Base-by-base conservation (phyloP, 2,888 invertebrate genomes). In the Melieria omissa region DNA sequence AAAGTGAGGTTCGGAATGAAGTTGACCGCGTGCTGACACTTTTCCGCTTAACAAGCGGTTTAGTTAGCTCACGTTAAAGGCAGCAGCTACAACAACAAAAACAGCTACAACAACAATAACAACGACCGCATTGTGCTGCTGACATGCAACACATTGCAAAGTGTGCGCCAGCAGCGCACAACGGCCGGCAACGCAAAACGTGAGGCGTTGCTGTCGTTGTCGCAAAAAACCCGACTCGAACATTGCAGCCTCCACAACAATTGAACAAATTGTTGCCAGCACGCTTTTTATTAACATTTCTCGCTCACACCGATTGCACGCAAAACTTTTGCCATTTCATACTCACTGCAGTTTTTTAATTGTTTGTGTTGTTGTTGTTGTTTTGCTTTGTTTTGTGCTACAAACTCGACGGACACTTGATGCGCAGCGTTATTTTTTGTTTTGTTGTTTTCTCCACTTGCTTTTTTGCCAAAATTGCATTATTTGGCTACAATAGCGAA, bases 231-330 rank as follows among this genome's bases (percentile, higher is more conserved):
- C 12, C 44, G 29, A 29, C 29, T 29, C 29, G 29, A 29, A 29
- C 29, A 29, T 29, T 29, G 29, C 29, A 29, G 29, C 29, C 29
- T 29, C 44, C 49, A 49, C 52, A 49, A 16, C 81, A 80, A 81
- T 79, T 79, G 81, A 78, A 78, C 79, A 82, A 82, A 81, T 82
- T 82, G 82, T 82, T 82, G 82, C 79, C 77, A 81, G 80, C 78
- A 76, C 45, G 58, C 47, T 68, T 70, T 70, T 66, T 64, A 49
- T 52, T 62, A 12, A 2, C 52, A 64, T 54, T 47, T 65, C 58
- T 69, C 69, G 46, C 29, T 71, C 61, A 45, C 45, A 29, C 45
- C 58, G 55, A 29, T 70, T 71, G 66, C 70, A 71, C 69, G 69
- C 70, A 70, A 73, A 74, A 76, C 74, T 76, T 76, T 76, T 73